phyloP scores from a whole-genome alignment of 2,113 vertebrate species.

The Polyodon spathula region DNA sequence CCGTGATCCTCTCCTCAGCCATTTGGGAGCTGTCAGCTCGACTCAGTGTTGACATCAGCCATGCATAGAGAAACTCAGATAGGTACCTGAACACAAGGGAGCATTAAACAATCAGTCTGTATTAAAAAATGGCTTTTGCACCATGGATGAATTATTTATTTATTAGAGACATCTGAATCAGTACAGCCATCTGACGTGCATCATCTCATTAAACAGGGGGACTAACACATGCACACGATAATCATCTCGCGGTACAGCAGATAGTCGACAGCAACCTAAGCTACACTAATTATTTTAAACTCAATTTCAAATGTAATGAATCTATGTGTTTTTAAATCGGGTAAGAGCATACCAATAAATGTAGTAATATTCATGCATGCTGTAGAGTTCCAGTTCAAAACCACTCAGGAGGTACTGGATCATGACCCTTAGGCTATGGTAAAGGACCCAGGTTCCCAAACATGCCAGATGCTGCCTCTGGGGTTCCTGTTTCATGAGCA shows the following conservation, averaged over 20 bases:
- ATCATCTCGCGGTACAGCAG: not conserved
- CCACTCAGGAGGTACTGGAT: conserved; percentile 97
- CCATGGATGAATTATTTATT: no score
- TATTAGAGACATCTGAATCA: no score
- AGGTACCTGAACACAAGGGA: conserved; percentile 70
- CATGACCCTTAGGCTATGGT: conserved; percentile 96
- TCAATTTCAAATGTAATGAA: not conserved
- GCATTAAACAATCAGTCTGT: no score
- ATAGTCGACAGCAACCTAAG: no score
- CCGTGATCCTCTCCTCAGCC: conserved; percentile 90
- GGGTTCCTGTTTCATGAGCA: conserved; percentile 92
- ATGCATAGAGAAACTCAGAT: conserved; percentile 93
- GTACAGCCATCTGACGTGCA: conserved; percentile 1
- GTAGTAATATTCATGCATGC: conserved; percentile 98
- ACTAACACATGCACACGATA: not conserved
- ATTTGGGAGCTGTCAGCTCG: conserved; percentile 94
- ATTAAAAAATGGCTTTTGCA: no score
- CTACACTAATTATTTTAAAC: no score
- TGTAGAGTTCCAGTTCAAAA: conserved; percentile 95
- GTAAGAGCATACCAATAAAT: conserved; percentile 78
- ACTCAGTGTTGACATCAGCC: conserved; percentile 96
- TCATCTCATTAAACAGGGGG: not conserved
- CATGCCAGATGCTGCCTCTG: conserved; percentile 93
- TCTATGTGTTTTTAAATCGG: not conserved
- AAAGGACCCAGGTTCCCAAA: conserved; percentile 94